Conservation (phyloP, 1,140 invertebrate genomes). For the Ptiloglossa arizonensis region DNA sequence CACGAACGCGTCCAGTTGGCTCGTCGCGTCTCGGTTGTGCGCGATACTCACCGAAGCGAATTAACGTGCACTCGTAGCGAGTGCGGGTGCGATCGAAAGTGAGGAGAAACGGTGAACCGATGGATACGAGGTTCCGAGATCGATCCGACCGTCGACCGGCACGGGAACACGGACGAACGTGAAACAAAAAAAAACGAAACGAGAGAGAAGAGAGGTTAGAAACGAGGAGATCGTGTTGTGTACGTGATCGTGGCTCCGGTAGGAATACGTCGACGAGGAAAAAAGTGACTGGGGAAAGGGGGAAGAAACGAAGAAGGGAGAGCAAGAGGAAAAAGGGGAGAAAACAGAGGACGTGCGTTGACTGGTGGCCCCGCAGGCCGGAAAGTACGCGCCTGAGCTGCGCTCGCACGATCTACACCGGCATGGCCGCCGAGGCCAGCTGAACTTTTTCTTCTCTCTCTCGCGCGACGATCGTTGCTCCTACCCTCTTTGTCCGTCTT, state of each 20-base stretch:
- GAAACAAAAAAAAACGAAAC: not conserved
- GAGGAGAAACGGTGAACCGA: not conserved
- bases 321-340: constrained; percentile 17
- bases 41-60: not conserved
- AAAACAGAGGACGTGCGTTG: constrained; percentile 23
- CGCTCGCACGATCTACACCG: constrained; percentile 70
- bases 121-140: constrained; percentile 16
- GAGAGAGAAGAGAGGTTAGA: constrained; percentile 23
- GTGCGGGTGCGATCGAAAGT: constrained; percentile 9
- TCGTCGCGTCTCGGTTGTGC: not conserved
- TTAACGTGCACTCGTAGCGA: not conserved
- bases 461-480: constrained; percentile 38
- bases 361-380: constrained; percentile 34
- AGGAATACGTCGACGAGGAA: constrained; percentile 13
- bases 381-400: constrained; percentile 70
- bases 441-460: constrained; percentile 67
- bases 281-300: constrained; percentile 24
- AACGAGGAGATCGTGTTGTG: constrained; percentile 8
- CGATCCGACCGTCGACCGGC: constrained; percentile 23
- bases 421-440: constrained; percentile 79
- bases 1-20: too few relatives aligned
- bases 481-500: constrained; percentile 35
- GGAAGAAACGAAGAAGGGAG: constrained; percentile 4
- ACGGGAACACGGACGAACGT: constrained; percentile 27
- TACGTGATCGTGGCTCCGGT: constrained; percentile 14